Evolutionary conservation across 2,797 vertebrate genomes (phyloP).

Genomic region (Acrocephalus scirpaceus): DNA sequence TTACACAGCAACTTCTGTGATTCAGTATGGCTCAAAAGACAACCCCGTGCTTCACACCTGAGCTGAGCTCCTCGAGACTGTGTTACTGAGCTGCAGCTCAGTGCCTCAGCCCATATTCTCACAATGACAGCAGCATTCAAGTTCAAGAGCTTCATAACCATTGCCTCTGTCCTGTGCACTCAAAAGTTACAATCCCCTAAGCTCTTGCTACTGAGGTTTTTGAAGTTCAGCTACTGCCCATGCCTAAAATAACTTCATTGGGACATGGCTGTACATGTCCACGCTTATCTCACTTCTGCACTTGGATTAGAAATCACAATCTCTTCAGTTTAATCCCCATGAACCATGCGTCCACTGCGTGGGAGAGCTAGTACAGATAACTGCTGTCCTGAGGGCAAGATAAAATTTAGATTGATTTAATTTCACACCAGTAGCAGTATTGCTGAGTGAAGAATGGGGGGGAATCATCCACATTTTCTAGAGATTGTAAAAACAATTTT

Average conservation of each 20-base stretch:
- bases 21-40: background rate
- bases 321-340: background rate
- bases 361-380: background rate
- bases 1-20: background rate
- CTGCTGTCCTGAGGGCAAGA: background rate
- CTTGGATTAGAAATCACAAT: background rate
- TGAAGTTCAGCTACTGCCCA: background rate
- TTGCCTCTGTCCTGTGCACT: background rate
- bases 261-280: background rate
- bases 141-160: background rate
- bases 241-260: background rate
- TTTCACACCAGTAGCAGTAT: background rate
- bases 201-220: background rate
- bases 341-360: background rate
- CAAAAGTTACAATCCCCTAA: background rate
- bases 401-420: background rate
- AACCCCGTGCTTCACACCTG: accelerated
- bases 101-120: background rate
- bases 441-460: background rate
- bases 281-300: background rate
- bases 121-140: background rate
- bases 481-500: background rate
- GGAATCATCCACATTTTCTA: background rate
- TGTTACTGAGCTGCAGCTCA: background rate
- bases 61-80: background rate